Conservation (phyloP, 2,113 vertebrate genomes). For the Amia ocellicauda region DNA sequence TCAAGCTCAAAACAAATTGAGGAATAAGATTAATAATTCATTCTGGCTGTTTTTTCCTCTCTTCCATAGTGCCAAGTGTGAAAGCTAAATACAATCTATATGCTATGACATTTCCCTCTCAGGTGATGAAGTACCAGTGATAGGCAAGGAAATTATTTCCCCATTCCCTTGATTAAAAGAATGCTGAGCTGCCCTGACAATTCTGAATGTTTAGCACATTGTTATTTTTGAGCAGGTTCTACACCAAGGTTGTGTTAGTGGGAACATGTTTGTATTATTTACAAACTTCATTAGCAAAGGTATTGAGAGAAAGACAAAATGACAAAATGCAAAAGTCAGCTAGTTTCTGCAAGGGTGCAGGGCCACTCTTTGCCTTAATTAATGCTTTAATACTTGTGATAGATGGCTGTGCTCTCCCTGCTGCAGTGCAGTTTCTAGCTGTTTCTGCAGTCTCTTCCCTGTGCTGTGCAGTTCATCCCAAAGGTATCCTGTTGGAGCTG, state of each 20-base stretch:
- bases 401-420: too few relatives aligned
- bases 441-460: too few relatives aligned
- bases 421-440: too few relatives aligned
- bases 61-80: slow-evolving; percentile 36
- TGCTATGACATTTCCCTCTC: slow-evolving; percentile 33
- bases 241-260: slow-evolving; percentile 3
- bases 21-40: slow-evolving; percentile 49
- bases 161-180: background rate
- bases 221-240: slow-evolving; percentile 13
- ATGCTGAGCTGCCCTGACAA: slow-evolving; percentile 22
- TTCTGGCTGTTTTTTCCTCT: slow-evolving; percentile 29
- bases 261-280: too few relatives aligned
- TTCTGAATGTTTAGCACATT: slow-evolving; percentile 25
- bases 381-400: too few relatives aligned
- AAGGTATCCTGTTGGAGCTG: too few relatives aligned
- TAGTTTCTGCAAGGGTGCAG: too few relatives aligned
- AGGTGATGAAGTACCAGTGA: slow-evolving; percentile 14
- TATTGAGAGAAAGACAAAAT: too few relatives aligned
- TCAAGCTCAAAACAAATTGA: slow-evolving; percentile 51
- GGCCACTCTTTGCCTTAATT: too few relatives aligned
- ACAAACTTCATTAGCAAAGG: too few relatives aligned
- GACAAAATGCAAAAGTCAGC: too few relatives aligned
- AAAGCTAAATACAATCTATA: slow-evolving; percentile 40
- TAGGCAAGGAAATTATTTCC: slow-evolving; percentile 12
- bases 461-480: too few relatives aligned